A percentile compares a stretch with the other conserved stretches of the same genome.
phyloP scores from a whole-genome alignment of 2,797 vertebrate genomes.

The Alauda arvensis region DNA sequence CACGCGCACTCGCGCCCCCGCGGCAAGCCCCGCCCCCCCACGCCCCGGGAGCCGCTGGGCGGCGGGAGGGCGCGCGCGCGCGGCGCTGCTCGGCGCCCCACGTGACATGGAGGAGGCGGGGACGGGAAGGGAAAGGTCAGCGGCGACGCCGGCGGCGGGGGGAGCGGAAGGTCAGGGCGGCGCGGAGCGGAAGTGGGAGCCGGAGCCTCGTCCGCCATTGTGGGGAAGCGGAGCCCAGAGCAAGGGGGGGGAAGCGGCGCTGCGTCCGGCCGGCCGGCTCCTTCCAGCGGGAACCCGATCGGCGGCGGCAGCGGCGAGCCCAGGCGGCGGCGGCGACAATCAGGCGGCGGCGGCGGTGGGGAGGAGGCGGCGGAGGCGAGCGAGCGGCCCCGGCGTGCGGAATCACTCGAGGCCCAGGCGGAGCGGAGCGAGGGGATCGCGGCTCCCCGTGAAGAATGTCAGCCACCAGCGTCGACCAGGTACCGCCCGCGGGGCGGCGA shows the following conservation, averaged over 20 bases:
- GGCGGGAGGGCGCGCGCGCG: neutral
- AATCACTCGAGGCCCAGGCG: constrained; percentile 68
- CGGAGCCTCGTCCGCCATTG: constrained; percentile 90
- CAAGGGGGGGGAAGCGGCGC: constrained; percentile 38
- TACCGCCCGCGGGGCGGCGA: constrained; percentile 57
- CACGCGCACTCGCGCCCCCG: neutral
- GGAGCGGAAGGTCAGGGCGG: constrained; percentile 93
- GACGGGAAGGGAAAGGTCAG: constrained; percentile 60
- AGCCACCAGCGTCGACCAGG: constrained; percentile 98
- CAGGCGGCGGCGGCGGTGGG: constrained; percentile 19
- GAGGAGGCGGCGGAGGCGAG: constrained; percentile 11
- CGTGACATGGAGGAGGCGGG: constrained; percentile 45
- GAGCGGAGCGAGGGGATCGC: constrained; percentile 74
- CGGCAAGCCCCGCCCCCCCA: neutral
- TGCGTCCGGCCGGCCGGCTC: constrained; percentile 34
- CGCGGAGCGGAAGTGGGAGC: constrained; percentile 92
- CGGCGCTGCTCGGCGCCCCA: neutral
- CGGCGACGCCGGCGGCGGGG: constrained; percentile 57
- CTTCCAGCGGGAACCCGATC: constrained; percentile 39
- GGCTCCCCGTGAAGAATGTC: constrained; percentile 94
- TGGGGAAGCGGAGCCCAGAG: constrained; percentile 77
- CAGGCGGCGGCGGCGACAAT: constrained; percentile 45
- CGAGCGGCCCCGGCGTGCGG: constrained; percentile 58
- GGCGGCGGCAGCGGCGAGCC: neutral
- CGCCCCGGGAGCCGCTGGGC: neutral